Evolutionary conservation across 2,888 invertebrate species (phyloP), one percentile per base, ranked within the genome.

Genomic region (Hirtodrosophila trivittata): DNA sequence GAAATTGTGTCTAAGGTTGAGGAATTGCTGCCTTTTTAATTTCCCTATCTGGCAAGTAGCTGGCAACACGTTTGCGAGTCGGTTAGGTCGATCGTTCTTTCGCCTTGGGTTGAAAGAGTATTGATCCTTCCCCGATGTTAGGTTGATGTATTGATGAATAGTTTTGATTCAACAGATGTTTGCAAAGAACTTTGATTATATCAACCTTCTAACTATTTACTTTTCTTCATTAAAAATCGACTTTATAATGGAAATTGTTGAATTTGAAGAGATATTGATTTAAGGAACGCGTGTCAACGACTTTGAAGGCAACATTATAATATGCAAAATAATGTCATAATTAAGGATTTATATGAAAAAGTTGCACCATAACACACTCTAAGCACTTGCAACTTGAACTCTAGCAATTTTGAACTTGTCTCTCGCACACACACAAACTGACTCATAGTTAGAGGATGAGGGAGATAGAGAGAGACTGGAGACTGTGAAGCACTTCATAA

Each of bases 241-340:
- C 18, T 21, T 3, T 21, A 9, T 28, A 28, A 3, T 9, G n/a
- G 5, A 28, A 9, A 28, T n/a, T 28, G 32, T 1, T 6, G 9
- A 38, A 25, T 12, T 39, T 0, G 4, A 18, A 12, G 13, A 6
- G 14, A 43, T 21, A 43, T 21, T 9, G 33, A 21, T 39, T 39
- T 37, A 7, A 1, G 28, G 59, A 71, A 55, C 55, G 30, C 39
- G 4, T 33, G 45, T 13, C 14, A 21, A 13, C 38, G 18, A 33
- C 30, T 56, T 35, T 6, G 10, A 12, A 30, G 25, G 35, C 35
- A 63, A 67, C 65, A 62, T 66, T 68, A 67, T 81, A 85, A 86
- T 88, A 88, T 89, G 88, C 87, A 89, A 88, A 88, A 77, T 87
- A 86, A 88, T 88, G 88, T 87, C 85, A 87, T 88, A 88, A 88